phyloP scores from a whole-genome alignment of 2,888 invertebrate genomes.

The Leuctra nigra region DNA sequence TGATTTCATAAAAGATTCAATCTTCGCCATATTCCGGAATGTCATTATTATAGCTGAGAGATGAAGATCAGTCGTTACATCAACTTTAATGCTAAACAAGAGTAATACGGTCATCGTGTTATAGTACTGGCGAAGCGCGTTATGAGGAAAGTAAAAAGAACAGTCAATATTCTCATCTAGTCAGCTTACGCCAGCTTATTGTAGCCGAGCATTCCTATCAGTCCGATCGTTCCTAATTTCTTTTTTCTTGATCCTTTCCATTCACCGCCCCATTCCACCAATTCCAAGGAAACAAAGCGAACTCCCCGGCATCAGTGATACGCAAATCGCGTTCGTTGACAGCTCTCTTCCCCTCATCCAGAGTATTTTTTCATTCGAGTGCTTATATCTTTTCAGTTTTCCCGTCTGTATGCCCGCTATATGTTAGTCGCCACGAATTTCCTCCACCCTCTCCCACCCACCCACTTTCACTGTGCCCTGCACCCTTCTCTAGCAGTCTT shows the following conservation, averaged over 20 bases:
- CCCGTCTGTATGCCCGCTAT: background rate
- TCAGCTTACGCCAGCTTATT: too few relatives aligned
- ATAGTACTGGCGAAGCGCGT: too few relatives aligned
- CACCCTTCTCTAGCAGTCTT: background rate
- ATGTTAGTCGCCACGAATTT: background rate
- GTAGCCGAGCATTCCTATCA: too few relatives aligned
- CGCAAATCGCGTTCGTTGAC: conserved; percentile 17
- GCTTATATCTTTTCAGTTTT: conserved; percentile 2
- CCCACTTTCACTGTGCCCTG: background rate
- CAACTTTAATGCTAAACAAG: too few relatives aligned
- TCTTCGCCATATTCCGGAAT: too few relatives aligned
- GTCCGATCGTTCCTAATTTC: conserved; percentile 15
- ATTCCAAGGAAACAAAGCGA: conserved; percentile 11
- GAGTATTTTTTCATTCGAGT: conserved; percentile 1
- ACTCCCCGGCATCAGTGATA: conserved; percentile 9
- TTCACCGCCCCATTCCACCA: conserved; percentile 2
- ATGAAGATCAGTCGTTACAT: too few relatives aligned
- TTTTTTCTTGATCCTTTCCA: conserved; percentile 15
- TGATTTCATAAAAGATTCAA: too few relatives aligned
- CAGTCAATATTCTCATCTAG: too few relatives aligned
- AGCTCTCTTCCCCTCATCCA: conserved; percentile 1
- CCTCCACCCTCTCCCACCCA: conserved; percentile 1
- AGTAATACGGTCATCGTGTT: too few relatives aligned
- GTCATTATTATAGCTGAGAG: too few relatives aligned
- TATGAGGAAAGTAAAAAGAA: too few relatives aligned